A percentile compares a stretch with the other conserved stretches of the same genome.
phyloP scores from a whole-genome alignment of 2,113 vertebrate species.

The Chrysemys picta region DNA sequence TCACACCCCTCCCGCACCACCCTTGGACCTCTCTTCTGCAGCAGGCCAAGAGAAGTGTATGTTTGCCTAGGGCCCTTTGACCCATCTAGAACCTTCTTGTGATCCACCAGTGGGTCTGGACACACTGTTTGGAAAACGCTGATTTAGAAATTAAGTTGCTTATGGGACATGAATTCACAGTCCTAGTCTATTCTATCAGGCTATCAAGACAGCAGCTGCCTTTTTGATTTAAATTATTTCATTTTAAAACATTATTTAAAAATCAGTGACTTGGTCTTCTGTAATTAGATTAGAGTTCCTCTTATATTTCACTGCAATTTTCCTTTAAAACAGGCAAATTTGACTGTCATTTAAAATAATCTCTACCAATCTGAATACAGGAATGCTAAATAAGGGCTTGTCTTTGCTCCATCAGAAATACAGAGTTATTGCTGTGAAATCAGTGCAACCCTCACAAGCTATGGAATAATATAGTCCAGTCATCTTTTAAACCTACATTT shows the following conservation, averaged over 20 bases:
- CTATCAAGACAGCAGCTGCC: neutral
- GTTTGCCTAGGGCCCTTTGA: too few relatives aligned
- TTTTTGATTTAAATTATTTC: neutral
- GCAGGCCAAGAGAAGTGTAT: too few relatives aligned
- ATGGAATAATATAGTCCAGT: neutral
- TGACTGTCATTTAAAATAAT: neutral
- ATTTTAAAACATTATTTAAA: neutral
- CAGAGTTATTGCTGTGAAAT: neutral
- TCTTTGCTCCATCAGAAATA: neutral
- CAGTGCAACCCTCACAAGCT: neutral
- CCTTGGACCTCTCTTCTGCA: too few relatives aligned
- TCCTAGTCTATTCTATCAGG: neutral
- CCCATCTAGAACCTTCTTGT: too few relatives aligned
- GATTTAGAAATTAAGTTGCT: neutral
- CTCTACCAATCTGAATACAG: neutral
- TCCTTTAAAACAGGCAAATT: neutral
- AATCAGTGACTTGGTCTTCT: neutral
- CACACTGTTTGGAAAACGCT: too few relatives aligned
- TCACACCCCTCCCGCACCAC: too few relatives aligned
- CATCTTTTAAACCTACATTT: neutral
- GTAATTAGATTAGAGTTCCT: neutral
- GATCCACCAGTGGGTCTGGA: too few relatives aligned
- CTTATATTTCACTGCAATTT: neutral
- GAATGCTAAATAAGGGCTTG: neutral
- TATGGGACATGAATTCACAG: neutral